phyloP scores from a whole-genome alignment of 2,888 invertebrate species.

The Cenopis cana region DNA sequence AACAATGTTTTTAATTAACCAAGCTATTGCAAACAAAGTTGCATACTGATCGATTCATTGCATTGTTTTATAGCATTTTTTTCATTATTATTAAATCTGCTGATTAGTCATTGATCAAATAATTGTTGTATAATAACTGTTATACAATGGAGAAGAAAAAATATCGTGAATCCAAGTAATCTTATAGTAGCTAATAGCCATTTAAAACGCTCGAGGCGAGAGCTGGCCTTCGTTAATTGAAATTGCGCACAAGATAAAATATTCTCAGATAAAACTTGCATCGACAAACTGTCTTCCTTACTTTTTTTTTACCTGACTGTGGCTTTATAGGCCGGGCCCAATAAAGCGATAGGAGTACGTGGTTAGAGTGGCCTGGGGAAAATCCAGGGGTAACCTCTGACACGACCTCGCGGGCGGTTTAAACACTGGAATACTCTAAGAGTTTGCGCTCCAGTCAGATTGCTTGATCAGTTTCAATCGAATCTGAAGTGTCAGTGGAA shows the following conservation, averaged over 20 bases:
- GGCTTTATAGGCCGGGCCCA: too few relatives aligned
- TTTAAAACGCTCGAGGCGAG: constrained; percentile 2
- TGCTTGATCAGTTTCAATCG: too few relatives aligned
- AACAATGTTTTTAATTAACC: constrained; percentile 56
- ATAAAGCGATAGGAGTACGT: too few relatives aligned
- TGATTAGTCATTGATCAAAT: constrained; percentile 35
- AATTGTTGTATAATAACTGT: constrained; percentile 48
- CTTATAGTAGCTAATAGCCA: constrained; percentile 3
- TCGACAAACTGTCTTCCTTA: background rate
- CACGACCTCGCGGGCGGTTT: too few relatives aligned
- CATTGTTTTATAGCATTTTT: constrained; percentile 54
- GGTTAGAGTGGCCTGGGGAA: too few relatives aligned
- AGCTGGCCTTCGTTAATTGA: background rate
- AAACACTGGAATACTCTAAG: too few relatives aligned
- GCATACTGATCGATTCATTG: constrained; percentile 54
- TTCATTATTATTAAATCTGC: constrained; percentile 45
- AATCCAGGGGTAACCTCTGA: too few relatives aligned
- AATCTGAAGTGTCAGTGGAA: too few relatives aligned
- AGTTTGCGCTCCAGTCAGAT: too few relatives aligned
- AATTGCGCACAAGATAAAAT: background rate
- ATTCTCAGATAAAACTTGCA: background rate
- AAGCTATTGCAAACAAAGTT: constrained; percentile 52
- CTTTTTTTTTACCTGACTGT: too few relatives aligned
- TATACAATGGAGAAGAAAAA: constrained; percentile 32
- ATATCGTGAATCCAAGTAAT: constrained; percentile 23